Evolutionary conservation across 2,888 invertebrate genomes (phyloP), one percentile per base, ranked within the genome.

Genomic region (Amitus sp.): DNA sequence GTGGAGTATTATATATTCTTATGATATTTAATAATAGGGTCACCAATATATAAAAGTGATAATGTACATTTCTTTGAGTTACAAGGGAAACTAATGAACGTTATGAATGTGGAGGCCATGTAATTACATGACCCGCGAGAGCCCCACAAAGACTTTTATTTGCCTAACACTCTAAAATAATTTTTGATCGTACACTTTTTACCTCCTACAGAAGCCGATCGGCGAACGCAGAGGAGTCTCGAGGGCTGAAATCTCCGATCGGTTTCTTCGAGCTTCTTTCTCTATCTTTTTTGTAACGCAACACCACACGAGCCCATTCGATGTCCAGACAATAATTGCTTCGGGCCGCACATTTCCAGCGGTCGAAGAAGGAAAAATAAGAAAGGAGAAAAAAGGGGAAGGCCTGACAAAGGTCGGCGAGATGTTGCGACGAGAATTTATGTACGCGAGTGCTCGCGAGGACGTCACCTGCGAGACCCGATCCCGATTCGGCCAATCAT

Each of bases 381-480:
- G 51, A 45, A 34, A 62, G 47, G 30, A 48, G 15, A 33, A 46
- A 52, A 62, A 46, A 61, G 66, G 58, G 67, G 52, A 63, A 57
- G 62, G 57, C 57, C 62, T 65, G 62, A 68, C 68, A 68, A 68
- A 68, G 69, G 66, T 49, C 46, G 20, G 52, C 10, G 15, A 20
- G 48, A 39, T 39, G 27, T 55, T 46, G 46, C 50, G 58, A 33
- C 54, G 51, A 73, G 33, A 75, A 75, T 75, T 74, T 75, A 75
- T 76, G 72, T 71, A 69, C 56, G 68, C 69, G 43, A 57, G 59
- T 47, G 65, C 65, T 68, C 65, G 72, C 66, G 70, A 68, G 70
- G 62, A 62, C 69, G 67, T 71, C 75, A 77, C 77, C 77, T 76
- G 77, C 72, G 70, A 67, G 62, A 65, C 70, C 55, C 50, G 43